Base-by-base conservation (phyloP, 2,797 vertebrate genomes). In the Notolepis coatsorum region DNA sequence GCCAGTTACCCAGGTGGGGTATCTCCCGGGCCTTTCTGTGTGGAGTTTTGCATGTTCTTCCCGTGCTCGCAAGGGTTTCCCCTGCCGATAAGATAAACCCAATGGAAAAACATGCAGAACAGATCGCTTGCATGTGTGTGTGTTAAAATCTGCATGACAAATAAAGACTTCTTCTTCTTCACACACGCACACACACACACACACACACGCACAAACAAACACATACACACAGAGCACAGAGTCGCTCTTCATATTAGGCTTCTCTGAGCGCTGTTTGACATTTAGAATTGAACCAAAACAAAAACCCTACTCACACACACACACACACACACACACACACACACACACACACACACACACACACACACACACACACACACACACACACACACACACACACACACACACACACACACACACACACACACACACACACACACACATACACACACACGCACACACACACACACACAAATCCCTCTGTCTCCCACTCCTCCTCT, bases 271-370 rank as follows among this genome's bases (percentile, higher is more conserved):
- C 33, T 45, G 21, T 61, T 60, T 64, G 60, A 59, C 63, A 71
- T 74, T 74, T 74, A 15, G 37, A 50, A 37, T 35, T 53, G 46
- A 35, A 38, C 41, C 31, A 4, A 60, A 23, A 72, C 56, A 79
- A 73, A 67, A 45, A 53, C 12, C 21, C 61, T 17, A 45, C 17
- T 65, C 55, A 71, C 52, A 60, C 21, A 48, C 45, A 51, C 45
- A 72, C 31, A 33, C 31, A 7, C 38, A 5, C 42, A 46, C 18
- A 21, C 43, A 13, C 43, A 46, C 25, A 28, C 42, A 3, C 43
- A 39, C 48, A 43, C 50, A 68, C 57, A 31, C 60, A 53, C 27
- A n/a, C 38, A 46, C 60, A n/a, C n/a, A n/a, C n/a, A n/a, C n/a
- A 45, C 17, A 63, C 55, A 71, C 52, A 60, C 21, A 48, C 45